These are phyloP conservation scores for Plectropomus leopardus DNA, from an alignment of 2,113 vertebrate species.

Conservation along the genomic window DNA sequence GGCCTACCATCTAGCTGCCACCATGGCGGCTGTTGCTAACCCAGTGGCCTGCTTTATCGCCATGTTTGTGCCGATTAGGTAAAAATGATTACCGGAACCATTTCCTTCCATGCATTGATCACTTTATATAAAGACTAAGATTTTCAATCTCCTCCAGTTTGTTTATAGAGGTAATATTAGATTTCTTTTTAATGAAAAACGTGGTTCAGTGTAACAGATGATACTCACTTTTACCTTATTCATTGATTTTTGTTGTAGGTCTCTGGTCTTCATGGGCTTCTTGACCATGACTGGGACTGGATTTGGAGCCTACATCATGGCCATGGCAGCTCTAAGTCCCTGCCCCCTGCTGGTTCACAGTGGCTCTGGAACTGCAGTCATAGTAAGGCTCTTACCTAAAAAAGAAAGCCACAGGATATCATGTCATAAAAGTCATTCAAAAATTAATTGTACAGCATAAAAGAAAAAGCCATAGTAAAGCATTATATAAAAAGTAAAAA, in stretches of 20 bases:
- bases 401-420: no score
- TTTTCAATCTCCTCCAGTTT: background rate
- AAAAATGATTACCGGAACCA: slow-evolving; percentile 9
- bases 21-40: slow-evolving; percentile 87
- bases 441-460: no score
- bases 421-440: no score
- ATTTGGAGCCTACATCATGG: slow-evolving; percentile 86
- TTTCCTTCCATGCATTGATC: background rate
- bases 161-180: no score
- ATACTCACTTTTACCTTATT: background rate
- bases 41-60: slow-evolving; percentile 89
- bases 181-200: no score
- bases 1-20: slow-evolving; percentile 87
- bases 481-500: no score
- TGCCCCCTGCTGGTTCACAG: slow-evolving; percentile 83
- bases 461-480: no score
- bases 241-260: slow-evolving; percentile 69
- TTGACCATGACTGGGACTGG: slow-evolving; percentile 82
- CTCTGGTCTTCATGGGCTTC: slow-evolving; percentile 80
- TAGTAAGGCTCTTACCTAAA: slow-evolving; percentile 82
- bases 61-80: slow-evolving; percentile 87
- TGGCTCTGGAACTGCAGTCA: slow-evolving; percentile 76
- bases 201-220: background rate
- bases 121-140: background rate
- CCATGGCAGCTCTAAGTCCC: slow-evolving; percentile 85